phyloP scores from a whole-genome alignment of 2,113 vertebrate species.

The Eclectus roratus region DNA sequence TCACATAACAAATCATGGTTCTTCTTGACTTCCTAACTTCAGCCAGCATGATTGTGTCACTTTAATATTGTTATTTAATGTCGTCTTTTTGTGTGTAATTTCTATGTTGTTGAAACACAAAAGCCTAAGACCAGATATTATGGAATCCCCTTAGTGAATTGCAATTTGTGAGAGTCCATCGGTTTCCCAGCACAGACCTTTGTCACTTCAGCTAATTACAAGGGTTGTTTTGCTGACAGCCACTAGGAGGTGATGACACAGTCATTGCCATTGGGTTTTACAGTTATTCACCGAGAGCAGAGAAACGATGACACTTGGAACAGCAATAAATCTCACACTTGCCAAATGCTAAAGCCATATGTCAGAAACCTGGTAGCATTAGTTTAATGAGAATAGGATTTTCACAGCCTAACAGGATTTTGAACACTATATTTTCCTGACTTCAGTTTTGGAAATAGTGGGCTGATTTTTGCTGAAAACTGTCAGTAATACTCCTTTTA shows the following conservation, averaged over 20 bases:
- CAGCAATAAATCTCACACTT: background rate
- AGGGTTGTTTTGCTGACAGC: background rate
- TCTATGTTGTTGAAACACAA: background rate
- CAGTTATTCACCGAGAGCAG: background rate
- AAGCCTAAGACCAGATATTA: background rate
- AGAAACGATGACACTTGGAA: background rate
- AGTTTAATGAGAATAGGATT: background rate
- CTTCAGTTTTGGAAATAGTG: background rate
- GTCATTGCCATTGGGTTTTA: background rate
- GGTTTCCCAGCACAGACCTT: background rate
- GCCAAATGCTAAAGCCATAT: background rate
- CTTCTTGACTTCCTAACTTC: background rate
- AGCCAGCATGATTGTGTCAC: background rate
- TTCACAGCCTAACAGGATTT: background rate
- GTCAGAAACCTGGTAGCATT: background rate
- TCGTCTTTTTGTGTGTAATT: background rate
- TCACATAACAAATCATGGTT: background rate
- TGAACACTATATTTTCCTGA: background rate
- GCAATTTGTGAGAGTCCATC: background rate
- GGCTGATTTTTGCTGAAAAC: background rate
- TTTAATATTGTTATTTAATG: background rate
- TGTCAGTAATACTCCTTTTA: background rate
- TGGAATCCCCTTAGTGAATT: background rate
- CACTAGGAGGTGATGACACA: background rate
- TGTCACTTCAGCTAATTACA: background rate